These are phyloP conservation scores for Chaetorhynchus papuensis DNA, from an alignment of 2,113 vertebrate species.

Conservation along the genomic window DNA sequence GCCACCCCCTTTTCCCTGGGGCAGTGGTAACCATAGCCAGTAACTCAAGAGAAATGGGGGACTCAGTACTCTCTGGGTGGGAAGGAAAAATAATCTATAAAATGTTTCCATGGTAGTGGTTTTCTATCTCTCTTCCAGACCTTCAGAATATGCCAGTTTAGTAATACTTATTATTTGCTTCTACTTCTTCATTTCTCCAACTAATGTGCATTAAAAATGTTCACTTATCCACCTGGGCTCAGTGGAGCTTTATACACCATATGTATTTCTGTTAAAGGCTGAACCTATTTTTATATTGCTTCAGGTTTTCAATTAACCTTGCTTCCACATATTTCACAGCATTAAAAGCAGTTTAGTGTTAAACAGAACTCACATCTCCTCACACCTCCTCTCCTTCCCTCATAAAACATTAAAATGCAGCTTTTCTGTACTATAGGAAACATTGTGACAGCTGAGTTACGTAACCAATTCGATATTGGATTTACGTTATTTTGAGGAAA, in stretches of 20 bases:
- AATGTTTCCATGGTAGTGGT: neutral
- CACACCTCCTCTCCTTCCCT: neutral
- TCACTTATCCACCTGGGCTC: slow-evolving; percentile 7
- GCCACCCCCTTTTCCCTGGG: neutral
- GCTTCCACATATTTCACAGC: slow-evolving; percentile 18
- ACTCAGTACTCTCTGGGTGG: neutral
- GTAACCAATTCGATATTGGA: neutral
- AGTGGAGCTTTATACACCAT: neutral
- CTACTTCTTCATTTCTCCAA: neutral
- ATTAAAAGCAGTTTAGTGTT: slow-evolving; percentile 41
- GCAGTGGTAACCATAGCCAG: neutral
- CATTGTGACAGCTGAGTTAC: neutral
- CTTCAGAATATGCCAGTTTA: neutral
- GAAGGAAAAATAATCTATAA: neutral
- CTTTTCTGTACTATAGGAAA: neutral
- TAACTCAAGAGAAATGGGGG: neutral
- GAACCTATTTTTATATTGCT: slow-evolving; percentile 51
- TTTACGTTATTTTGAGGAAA: slow-evolving; percentile 28
- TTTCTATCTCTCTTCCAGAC: neutral
- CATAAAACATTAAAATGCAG: slow-evolving; percentile 11
- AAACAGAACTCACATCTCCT: slow-evolving; percentile 21
- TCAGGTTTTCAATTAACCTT: slow-evolving; percentile 56
- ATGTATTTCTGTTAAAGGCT: neutral
- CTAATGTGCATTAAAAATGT: slow-evolving; percentile 3
- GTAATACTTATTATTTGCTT: neutral